These are phyloP conservation scores for Thyatira batis DNA, from an alignment of 2,888 invertebrate genomes.

Conservation along the genomic window DNA sequence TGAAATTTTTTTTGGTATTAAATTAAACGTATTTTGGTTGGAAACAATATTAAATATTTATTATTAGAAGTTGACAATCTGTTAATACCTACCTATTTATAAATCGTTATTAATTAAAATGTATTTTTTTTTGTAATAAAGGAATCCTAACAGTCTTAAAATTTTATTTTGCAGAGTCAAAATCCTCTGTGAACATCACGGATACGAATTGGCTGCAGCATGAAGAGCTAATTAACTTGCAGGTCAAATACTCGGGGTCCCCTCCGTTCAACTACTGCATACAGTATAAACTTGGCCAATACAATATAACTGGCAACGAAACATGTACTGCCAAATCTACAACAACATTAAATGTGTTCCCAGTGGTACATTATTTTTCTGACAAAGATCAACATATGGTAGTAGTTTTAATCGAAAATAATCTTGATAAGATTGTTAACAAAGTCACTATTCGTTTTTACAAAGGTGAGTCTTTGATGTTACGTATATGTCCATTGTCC, in stretches of 20 bases:
- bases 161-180: slow-evolving; percentile 83
- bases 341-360: slow-evolving; percentile 82
- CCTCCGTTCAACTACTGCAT: slow-evolving; percentile 88
- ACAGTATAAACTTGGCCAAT: slow-evolving; percentile 83
- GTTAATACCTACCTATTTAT: no score
- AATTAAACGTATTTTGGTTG: no score
- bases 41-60: no score
- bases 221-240: slow-evolving; percentile 88
- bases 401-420: slow-evolving; percentile 90
- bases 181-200: slow-evolving; percentile 85
- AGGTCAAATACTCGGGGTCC: slow-evolving; percentile 89
- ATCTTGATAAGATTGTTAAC: slow-evolving; percentile 86
- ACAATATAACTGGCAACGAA: slow-evolving; percentile 90
- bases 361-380: slow-evolving; percentile 86
- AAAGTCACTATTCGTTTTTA: slow-evolving; percentile 91
- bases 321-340: slow-evolving; percentile 79
- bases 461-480: no score
- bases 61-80: no score
- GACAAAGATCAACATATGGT: slow-evolving; percentile 87
- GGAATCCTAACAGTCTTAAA: no score
- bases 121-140: no score
- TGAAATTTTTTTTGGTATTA: no score
- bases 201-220: slow-evolving; percentile 93
- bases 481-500: no score
- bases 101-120: no score